A percentile compares a stretch with the other conserved stretches of the same genome.
These are phyloP conservation scores for Lophochroa leadbeateri DNA, from an alignment of 2,113 vertebrate genomes.

Conservation along the genomic window DNA sequence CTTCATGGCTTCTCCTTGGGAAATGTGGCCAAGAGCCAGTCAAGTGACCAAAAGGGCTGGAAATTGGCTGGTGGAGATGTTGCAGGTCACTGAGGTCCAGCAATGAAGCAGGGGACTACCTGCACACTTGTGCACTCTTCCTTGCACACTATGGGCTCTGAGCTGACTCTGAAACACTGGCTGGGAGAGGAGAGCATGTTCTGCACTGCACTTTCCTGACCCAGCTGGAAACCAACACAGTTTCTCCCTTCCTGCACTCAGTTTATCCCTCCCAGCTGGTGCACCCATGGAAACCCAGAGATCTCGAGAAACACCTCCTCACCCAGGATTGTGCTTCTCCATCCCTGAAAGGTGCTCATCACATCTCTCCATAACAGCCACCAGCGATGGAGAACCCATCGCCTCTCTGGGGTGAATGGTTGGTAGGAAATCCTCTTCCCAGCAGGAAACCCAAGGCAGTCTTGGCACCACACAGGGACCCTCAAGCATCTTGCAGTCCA, in stretches of 20 bases:
- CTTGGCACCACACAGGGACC: fast-evolving
- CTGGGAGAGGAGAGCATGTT: neutral
- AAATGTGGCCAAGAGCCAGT: neutral
- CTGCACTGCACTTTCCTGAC: neutral
- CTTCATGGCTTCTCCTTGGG: neutral
- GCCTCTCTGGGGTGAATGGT: neutral
- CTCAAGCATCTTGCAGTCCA: neutral
- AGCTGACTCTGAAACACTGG: neutral
- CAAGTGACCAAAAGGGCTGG: neutral
- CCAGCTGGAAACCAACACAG: neutral
- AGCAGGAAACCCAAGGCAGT: neutral
- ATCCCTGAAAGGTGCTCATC: neutral
- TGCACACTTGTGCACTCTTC: fast-evolving
- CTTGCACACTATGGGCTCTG: fast-evolving
- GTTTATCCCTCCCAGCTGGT: neutral
- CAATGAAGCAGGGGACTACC: neutral
- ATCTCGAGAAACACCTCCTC: neutral
- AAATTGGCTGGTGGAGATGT: neutral
- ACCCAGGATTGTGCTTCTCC: neutral
- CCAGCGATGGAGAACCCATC: neutral
- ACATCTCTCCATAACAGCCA: neutral
- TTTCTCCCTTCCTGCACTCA: neutral
- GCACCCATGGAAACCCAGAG: neutral
- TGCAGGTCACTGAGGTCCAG: neutral
- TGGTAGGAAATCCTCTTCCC: neutral